Conservation (phyloP, 2,888 invertebrate species). For the Mystacides longicornis region DNA sequence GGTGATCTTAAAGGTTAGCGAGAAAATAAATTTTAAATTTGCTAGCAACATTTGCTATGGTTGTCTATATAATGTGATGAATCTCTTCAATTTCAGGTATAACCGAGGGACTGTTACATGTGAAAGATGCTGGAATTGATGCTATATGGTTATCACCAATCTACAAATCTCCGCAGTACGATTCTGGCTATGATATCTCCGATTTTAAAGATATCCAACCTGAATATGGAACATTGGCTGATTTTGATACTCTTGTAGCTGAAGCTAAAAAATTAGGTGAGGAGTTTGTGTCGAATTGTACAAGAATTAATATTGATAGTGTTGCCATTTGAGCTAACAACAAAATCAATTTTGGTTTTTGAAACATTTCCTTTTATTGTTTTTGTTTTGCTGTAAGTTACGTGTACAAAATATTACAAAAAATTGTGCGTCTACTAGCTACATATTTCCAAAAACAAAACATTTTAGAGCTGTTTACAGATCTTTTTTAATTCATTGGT, state of each 20-base stretch:
- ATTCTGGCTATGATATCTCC: conserved; percentile 82
- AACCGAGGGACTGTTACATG: conserved; percentile 51
- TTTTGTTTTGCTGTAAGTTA: too few species aligned
- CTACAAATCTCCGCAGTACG: conserved; percentile 73
- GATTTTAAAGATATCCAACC: conserved; percentile 66
- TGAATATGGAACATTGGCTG: conserved; percentile 64
- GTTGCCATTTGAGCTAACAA: too few species aligned
- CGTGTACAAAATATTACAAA: too few species aligned
- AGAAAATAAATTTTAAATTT: too few species aligned
- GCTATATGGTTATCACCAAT: conserved; percentile 82
- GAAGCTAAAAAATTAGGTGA: conserved; percentile 50
- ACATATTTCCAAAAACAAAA: too few species aligned
- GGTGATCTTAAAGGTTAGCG: conserved; percentile 72
- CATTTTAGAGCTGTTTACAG: too few species aligned
- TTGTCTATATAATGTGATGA: background rate
- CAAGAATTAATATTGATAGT: too few species aligned
- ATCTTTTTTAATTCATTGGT: too few species aligned
- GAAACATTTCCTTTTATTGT: too few species aligned
- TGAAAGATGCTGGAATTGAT: conserved; percentile 61
- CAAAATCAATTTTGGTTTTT: too few species aligned
- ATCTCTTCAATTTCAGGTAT: conserved; percentile 38
- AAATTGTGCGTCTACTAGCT: too few species aligned
- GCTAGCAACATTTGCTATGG: too few species aligned
- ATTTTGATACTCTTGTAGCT: conserved; percentile 54
- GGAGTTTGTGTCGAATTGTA: background rate